These are phyloP conservation scores for Andrena haemorrhoa DNA, from an alignment of 2,888 invertebrate genomes.

Conservation along the genomic window DNA sequence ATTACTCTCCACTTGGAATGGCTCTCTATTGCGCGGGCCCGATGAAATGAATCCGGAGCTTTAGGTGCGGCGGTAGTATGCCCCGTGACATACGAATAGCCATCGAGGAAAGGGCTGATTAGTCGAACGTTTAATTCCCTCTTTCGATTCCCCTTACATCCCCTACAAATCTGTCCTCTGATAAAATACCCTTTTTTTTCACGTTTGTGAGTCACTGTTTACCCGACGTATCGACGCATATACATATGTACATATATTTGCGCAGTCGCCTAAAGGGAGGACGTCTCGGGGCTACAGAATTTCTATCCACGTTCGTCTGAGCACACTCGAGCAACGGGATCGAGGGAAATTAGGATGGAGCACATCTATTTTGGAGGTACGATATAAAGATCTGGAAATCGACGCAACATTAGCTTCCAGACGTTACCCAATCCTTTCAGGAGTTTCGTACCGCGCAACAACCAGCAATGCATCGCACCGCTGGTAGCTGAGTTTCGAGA, in stretches of 20 bases:
- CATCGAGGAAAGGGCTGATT: conserved; percentile 44
- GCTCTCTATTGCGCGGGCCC: neutral
- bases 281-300: conserved; percentile 23
- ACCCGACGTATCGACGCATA: conserved; percentile 33
- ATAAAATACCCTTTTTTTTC: conserved; percentile 16
- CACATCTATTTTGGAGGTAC: neutral
- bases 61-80: conserved; percentile 24
- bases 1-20: neutral
- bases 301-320: conserved; percentile 16
- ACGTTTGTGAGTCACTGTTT: conserved; percentile 24
- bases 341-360: neutral
- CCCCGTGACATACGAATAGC: neutral
- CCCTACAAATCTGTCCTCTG: conserved; percentile 42
- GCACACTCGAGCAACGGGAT: neutral
- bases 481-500: neutral
- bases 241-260: neutral
- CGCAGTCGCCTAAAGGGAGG: conserved; percentile 20
- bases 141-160: conserved; percentile 16
- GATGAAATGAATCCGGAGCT: conserved; percentile 24
- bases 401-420: neutral
- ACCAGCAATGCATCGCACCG: neutral
- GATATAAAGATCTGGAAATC: neutral
- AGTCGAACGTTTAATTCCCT: conserved; percentile 58
- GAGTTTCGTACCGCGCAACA: neutral
- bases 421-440: neutral